These are phyloP conservation scores for Heteromormyrus szaboi DNA, from an alignment of 2,797 vertebrate species.

Conservation along the genomic window DNA sequence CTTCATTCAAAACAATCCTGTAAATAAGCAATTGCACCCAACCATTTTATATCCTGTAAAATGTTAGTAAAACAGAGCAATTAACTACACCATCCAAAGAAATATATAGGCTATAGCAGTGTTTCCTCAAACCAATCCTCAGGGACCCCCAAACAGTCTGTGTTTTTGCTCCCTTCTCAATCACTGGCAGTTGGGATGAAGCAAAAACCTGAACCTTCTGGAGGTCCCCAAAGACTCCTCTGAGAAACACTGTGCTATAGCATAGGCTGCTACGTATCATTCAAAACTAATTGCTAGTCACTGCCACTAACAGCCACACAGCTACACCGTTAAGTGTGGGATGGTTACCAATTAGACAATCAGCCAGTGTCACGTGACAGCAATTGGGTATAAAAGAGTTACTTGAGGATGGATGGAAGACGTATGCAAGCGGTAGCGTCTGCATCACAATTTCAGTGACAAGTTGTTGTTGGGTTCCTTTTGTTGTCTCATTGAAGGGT, in stretches of 20 bases:
- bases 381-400: neutral
- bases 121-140: neutral
- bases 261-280: neutral
- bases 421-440: neutral
- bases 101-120: neutral
- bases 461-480: neutral
- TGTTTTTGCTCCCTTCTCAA: neutral
- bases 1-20: neutral
- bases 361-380: neutral
- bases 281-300: neutral
- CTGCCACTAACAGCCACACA: neutral
- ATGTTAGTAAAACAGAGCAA: neutral
- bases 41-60: neutral
- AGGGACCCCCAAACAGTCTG: neutral
- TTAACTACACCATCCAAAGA: neutral
- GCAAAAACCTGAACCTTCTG: neutral
- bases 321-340: neutral
- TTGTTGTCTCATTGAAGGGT: neutral
- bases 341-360: neutral
- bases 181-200: neutral
- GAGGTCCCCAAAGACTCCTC: neutral
- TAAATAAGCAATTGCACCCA: neutral
- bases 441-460: neutral
- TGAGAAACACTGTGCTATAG: neutral
- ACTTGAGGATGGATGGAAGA: neutral